Conservation (phyloP, 2,113 vertebrate species). For the Callionymus lyra region DNA sequence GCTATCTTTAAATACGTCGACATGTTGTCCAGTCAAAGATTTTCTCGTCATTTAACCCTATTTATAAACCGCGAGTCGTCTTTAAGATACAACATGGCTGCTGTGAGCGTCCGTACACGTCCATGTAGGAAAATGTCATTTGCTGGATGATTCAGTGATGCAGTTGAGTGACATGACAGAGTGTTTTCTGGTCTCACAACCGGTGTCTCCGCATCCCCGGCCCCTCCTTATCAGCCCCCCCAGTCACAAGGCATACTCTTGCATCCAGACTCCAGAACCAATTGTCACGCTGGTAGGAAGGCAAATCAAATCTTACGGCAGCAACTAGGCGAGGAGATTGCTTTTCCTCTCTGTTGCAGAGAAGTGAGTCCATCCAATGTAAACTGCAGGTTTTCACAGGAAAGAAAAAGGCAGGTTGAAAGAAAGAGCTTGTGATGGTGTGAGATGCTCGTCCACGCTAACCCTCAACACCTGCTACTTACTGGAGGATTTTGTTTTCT, state of each 20-base stretch:
- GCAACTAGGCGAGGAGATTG: slow-evolving; percentile 66
- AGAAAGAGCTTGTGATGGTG: slow-evolving; percentile 2
- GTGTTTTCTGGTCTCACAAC: slow-evolving; percentile 57
- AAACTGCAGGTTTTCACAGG: slow-evolving; percentile 30
- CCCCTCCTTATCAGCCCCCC: slow-evolving; percentile 27
- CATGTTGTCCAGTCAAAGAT: slow-evolving; percentile 27
- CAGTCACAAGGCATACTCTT: slow-evolving; percentile 62
- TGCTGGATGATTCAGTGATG: slow-evolving; percentile 25
- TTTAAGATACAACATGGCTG: too few relatives aligned
- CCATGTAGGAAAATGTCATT: too few relatives aligned
- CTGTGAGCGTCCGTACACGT: too few relatives aligned
- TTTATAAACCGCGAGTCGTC: slow-evolving; percentile 4
- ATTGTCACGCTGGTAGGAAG: slow-evolving; percentile 65
- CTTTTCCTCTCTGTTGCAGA: slow-evolving; percentile 60
- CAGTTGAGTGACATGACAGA: too few relatives aligned
- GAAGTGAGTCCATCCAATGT: slow-evolving; percentile 27
- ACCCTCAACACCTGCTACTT: too few relatives aligned
- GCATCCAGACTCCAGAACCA: slow-evolving; percentile 62
- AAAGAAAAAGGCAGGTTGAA: slow-evolving; percentile 36
- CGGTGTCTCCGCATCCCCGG: slow-evolving; percentile 34
- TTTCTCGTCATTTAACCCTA: slow-evolving; percentile 1
- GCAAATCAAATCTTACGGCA: slow-evolving; percentile 70
- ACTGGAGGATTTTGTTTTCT: too few relatives aligned
- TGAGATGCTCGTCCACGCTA: too few relatives aligned
- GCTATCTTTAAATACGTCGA: background rate